These are phyloP conservation scores for Sinhomidia bicolor DNA, from an alignment of 2,888 invertebrate genomes.

Conservation along the genomic window DNA sequence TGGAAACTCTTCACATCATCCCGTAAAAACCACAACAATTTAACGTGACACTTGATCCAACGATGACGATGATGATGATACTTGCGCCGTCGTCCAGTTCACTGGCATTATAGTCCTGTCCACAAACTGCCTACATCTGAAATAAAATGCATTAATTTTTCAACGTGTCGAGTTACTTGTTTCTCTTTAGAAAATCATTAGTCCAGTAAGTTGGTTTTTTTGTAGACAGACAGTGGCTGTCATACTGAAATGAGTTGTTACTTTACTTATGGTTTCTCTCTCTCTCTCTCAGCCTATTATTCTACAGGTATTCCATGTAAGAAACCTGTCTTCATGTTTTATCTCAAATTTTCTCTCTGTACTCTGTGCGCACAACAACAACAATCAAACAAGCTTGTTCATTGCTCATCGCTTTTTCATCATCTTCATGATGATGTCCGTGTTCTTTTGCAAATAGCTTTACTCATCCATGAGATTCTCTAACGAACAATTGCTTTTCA, in stretches of 20 bases:
- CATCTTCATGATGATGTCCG: not conserved
- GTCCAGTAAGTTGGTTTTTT: constrained; percentile 12
- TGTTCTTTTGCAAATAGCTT: constrained; percentile 19
- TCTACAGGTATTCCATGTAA: not conserved
- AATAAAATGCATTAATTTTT: not conserved
- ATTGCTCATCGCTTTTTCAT: not conserved
- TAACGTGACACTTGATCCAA: not conserved
- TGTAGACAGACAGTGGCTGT: not conserved
- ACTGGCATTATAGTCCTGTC: not conserved
- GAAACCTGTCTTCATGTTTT: constrained; percentile 45
- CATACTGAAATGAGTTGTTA: constrained; percentile 48
- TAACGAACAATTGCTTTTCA: constrained; percentile 41
- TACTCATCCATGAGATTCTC: not conserved
- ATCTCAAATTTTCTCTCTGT: not conserved
- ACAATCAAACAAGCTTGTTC: constrained; percentile 6
- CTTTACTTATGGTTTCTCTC: not conserved
- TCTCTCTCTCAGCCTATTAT: not conserved
- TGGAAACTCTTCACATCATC: not conserved
- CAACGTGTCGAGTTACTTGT: constrained; percentile 6
- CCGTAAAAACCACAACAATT: not conserved
- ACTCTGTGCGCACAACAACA: constrained; percentile 4
- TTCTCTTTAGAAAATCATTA: constrained; percentile 7
- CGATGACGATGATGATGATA: no score
- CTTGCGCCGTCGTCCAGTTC: not conserved
- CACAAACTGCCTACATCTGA: not conserved